phyloP scores from a whole-genome alignment of 2,888 invertebrate species.

The Eilema caniola region DNA sequence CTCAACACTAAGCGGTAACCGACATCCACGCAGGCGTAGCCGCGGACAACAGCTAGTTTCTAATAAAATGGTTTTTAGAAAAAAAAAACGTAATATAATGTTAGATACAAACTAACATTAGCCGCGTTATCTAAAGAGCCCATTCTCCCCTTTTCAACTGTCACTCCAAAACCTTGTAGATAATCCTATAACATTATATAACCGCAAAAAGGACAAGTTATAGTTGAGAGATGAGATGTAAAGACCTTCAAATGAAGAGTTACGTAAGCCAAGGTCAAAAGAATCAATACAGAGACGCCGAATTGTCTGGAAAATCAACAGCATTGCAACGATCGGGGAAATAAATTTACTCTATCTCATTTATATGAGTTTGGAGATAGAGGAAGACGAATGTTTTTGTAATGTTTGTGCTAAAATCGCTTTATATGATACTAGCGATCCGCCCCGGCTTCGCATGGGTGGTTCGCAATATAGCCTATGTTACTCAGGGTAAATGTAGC shows the following conservation, averaged over 20 bases:
- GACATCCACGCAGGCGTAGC: no score
- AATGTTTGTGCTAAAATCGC: no score
- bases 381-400: conserved; percentile 1
- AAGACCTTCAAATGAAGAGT: conserved; percentile 59
- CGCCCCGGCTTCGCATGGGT: no score
- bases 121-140: background rate
- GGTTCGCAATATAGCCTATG: no score
- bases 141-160: background rate
- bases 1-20: no score
- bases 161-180: conserved; percentile 6
- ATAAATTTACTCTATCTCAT: background rate
- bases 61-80: no score
- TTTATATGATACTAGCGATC: no score
- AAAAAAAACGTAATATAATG: background rate
- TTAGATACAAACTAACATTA: background rate
- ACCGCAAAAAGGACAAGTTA: conserved; percentile 10
- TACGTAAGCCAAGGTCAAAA: conserved; percentile 74
- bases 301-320: conserved; percentile 63
- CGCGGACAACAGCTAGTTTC: no score
- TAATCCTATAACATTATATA: conserved; percentile 15
- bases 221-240: conserved; percentile 43
- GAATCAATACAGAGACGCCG: conserved; percentile 78
- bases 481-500: no score
- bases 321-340: conserved; percentile 25
- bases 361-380: background rate